Conservation (phyloP, 2,888 invertebrate species). For the Dendrolimus pini region DNA sequence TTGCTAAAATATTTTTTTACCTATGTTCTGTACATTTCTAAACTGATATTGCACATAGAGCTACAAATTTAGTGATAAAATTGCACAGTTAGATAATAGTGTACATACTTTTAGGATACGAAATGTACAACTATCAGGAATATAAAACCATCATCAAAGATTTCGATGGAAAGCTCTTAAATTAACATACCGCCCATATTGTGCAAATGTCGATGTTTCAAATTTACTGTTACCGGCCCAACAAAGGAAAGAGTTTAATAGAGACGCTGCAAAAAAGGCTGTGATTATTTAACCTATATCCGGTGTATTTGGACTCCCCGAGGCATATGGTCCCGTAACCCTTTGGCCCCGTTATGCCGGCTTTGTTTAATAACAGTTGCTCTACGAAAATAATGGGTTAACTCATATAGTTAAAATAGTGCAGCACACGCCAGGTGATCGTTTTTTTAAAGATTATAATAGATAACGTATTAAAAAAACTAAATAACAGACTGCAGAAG, state of each 20-base stretch:
- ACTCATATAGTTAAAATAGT: slow-evolving; percentile 39
- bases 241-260: slow-evolving; percentile 61
- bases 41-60: too few relatives aligned
- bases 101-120: too few relatives aligned
- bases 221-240: slow-evolving; percentile 50
- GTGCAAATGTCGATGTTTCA: slow-evolving; percentile 57
- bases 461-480: neutral
- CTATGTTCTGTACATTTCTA: too few relatives aligned
- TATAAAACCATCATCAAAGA: slow-evolving; percentile 9
- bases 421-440: slow-evolving; percentile 50
- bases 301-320: slow-evolving; percentile 42
- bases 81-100: too few relatives aligned
- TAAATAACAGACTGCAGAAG: neutral
- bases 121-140: too few relatives aligned
- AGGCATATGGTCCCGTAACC: slow-evolving; percentile 67
- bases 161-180: slow-evolving; percentile 45
- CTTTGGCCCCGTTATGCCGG: slow-evolving; percentile 70
- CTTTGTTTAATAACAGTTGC: slow-evolving; percentile 64
- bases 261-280: slow-evolving; percentile 54
- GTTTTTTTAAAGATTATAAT: slow-evolving; percentile 23
- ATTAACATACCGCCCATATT: slow-evolving; percentile 51
- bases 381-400: slow-evolving; percentile 50
- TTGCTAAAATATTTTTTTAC: too few relatives aligned
- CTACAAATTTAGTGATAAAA: too few relatives aligned
- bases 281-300: slow-evolving; percentile 75